Evolutionary conservation across 2,797 vertebrate genomes (phyloP), one percentile per base, ranked within the genome.

Genomic region (Hoplostethus atlanticus): DNA sequence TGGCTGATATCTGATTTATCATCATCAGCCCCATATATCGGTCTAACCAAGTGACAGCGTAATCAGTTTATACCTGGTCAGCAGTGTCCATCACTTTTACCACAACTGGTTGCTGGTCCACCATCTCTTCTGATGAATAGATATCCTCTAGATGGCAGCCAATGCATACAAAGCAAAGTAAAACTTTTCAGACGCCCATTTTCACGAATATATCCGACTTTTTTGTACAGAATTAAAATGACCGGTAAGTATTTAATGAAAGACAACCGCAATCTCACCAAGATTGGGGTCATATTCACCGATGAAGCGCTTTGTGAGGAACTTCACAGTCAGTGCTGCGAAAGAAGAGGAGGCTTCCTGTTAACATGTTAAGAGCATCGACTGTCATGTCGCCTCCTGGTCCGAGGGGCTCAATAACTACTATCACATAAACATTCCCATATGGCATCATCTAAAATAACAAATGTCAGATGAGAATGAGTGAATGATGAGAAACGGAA

Each of bases 41-140:
- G 28, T 28, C 40, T 42, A 42, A 42, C 40, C 5, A 9, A 42
- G 9, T 10, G 10, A 10, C 40, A 42, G 40, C 9, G 8, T 2
- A 42, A 42, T 12, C 8, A 9, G 8, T 12, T 42, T 10, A 12
- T 93, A 98, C 97, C 96, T 90, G 95, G 80, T 98, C 97, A 0
- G 96, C 96, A 0, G 97, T 98, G 88, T 98, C 97, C 97, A 98
- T 98, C 84, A 98, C 94, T 83, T 95, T 96, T 86, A 98, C 86
- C 50, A 96, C 90, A 66, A 98, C 90, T 0, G 93, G 91, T 83
- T 97, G 96, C 76, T 97, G 96, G 89, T 98, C 97, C 80, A 98
- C 96, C 3, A 90, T 85, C 92, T 97, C 97, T 79, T 97, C 97
- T 0, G 96, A 96, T 48, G 95, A 84, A 55, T 97, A 98, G 30